Evolutionary conservation across 2,113 vertebrate genomes (phyloP).

Genomic region (Calyptomena viridis): DNA sequence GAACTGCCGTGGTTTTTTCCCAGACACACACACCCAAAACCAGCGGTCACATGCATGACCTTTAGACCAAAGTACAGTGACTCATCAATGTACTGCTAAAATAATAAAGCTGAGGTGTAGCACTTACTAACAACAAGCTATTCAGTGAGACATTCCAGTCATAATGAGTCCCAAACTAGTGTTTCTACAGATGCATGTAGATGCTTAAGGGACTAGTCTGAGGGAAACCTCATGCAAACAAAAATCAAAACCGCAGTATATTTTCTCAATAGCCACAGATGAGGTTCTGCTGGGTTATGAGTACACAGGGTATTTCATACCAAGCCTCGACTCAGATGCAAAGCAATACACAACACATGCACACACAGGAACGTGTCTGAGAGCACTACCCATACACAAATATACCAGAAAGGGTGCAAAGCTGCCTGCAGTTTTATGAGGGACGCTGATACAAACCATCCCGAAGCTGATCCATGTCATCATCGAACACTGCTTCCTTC

Average conservation of each 20-base stretch:
- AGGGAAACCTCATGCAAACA: background rate
- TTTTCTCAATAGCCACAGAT: background rate
- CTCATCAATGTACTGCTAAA: background rate
- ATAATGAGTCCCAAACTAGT: background rate
- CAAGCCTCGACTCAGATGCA: background rate
- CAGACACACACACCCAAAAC: slow-evolving; percentile 30
- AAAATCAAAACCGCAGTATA: background rate
- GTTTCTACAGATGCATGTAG: background rate
- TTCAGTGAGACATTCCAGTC: background rate
- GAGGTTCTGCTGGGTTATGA: background rate
- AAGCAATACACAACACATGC: background rate
- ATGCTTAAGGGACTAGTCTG: background rate
- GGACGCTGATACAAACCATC: slow-evolving; percentile 79
- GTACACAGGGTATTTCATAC: background rate
- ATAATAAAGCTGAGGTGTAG: background rate
- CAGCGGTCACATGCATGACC: background rate
- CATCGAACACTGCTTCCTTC: slow-evolving; percentile 96
- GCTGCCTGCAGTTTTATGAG: background rate
- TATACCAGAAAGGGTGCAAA: background rate
- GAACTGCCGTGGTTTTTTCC: background rate
- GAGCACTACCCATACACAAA: background rate
- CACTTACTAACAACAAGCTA: background rate
- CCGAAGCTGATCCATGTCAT: slow-evolving; percentile 95
- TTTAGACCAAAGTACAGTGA: slow-evolving; percentile 23
- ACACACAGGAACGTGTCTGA: background rate